Evolutionary conservation across 2,888 invertebrate genomes (phyloP).

Genomic region (Helicoverpa assulta): DNA sequence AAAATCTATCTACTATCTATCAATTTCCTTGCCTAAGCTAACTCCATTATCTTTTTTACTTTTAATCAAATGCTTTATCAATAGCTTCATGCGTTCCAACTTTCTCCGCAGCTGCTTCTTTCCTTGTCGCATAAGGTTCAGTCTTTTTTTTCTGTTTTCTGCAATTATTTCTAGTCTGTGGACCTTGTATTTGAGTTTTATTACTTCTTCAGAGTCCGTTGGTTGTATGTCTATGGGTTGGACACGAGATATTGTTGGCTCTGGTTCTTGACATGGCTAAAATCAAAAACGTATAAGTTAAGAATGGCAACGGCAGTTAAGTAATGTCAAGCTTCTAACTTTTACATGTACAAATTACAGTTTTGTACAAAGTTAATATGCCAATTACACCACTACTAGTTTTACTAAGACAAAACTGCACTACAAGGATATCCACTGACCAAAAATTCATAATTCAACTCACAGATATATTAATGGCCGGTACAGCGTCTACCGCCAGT

Average conservation of each 20-base stretch:
- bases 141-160: conserved; percentile 73
- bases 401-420: not conserved
- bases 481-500: conserved; percentile 76
- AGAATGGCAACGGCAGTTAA: too few relatives aligned
- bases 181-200: conserved; percentile 78
- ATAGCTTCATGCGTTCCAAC: conserved; percentile 72
- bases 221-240: conserved; percentile 71
- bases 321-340: too few relatives aligned
- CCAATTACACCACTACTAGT: not conserved
- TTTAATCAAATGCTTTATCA: conserved; percentile 78
- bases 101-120: conserved; percentile 73
- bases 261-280: conserved; percentile 77
- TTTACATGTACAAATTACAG: too few relatives aligned
- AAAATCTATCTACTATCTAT: not conserved
- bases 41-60: conserved; percentile 61
- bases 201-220: conserved; percentile 76
- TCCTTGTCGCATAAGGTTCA: conserved; percentile 78
- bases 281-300: conserved; percentile 40
- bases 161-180: conserved; percentile 78
- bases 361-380: too few relatives aligned
- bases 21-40: conserved; percentile 9
- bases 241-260: conserved; percentile 73
- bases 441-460: conserved; percentile 51
- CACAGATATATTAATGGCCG: conserved; percentile 82
- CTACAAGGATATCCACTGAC: too few relatives aligned